Evolutionary conservation across 2,113 vertebrate species (phyloP).

Genomic region (Picathartes gymnocephalus): DNA sequence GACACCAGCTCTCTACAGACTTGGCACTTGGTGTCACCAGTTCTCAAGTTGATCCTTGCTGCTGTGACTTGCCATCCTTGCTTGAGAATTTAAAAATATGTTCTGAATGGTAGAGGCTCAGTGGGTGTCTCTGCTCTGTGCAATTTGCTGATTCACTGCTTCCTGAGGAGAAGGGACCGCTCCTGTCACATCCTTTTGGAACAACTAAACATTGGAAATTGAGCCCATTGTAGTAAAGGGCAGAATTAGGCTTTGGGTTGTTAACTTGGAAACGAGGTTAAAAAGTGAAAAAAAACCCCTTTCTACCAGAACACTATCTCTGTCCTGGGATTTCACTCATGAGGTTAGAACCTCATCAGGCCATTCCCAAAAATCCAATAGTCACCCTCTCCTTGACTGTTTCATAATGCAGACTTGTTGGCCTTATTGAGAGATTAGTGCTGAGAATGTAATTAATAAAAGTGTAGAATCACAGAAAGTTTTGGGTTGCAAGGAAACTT

Average conservation of each 20-base stretch:
- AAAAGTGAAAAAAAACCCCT: background rate
- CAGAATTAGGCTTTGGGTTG: background rate
- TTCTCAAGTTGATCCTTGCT: background rate
- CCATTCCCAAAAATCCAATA: background rate
- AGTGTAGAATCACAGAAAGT: background rate
- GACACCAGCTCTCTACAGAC: background rate
- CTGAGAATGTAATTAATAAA: background rate
- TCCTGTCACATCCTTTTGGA: background rate
- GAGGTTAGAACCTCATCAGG: background rate
- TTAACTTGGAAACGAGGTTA: background rate
- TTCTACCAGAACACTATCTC: background rate
- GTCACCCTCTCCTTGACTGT: background rate
- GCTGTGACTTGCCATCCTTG: background rate
- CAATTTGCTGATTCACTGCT: background rate
- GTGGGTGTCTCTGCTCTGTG: background rate
- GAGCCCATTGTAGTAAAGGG: background rate
- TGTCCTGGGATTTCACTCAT: background rate
- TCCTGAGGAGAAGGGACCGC: background rate
- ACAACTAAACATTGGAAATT: background rate
- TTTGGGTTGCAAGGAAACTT: background rate
- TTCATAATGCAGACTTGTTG: fast-evolving
- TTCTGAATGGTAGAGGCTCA: background rate
- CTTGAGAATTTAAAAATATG: background rate
- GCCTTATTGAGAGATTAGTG: background rate
- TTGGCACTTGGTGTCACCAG: background rate